Evolutionary conservation across 2,888 invertebrate genomes (phyloP).

Genomic region (Ophonus ardosiacus): DNA sequence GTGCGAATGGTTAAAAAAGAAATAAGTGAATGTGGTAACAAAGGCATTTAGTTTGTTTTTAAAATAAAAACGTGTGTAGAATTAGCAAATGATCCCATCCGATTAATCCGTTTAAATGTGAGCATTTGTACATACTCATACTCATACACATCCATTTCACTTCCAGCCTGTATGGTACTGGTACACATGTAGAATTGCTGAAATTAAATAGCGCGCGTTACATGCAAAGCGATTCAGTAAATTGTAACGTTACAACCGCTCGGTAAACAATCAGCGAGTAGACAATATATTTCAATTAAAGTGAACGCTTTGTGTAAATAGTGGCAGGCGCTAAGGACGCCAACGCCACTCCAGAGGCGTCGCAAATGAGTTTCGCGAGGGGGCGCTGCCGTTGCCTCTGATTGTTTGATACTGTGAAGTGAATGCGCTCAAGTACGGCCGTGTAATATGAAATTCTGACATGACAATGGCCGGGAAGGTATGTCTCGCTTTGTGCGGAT

Average conservation of each 20-base stretch:
- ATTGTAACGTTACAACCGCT: slow-evolving; percentile 63
- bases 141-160: too few relatives aligned
- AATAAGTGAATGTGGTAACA: not conserved
- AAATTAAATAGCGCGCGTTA: slow-evolving; percentile 56
- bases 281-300: slow-evolving; percentile 76
- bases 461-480: slow-evolving; percentile 45
- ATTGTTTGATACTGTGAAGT: slow-evolving; percentile 34
- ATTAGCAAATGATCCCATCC: not conserved
- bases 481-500: slow-evolving; percentile 33
- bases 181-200: slow-evolving; percentile 44
- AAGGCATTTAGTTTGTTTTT: not conserved
- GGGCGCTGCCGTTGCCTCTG: not conserved
- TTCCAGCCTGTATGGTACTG: slow-evolving; percentile 3
- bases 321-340: slow-evolving; percentile 71
- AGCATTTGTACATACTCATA: not conserved
- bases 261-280: slow-evolving; percentile 72
- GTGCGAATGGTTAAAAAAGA: not conserved
- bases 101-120: not conserved
- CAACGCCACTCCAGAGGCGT: slow-evolving; percentile 43
- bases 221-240: slow-evolving; percentile 62
- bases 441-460: slow-evolving; percentile 38
- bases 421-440: slow-evolving; percentile 6
- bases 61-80: not conserved
- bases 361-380: slow-evolving; percentile 41
- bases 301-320: slow-evolving; percentile 71